Evolutionary conservation across 2,797 vertebrate genomes (phyloP).

Genomic region (Sebastes minor): DNA sequence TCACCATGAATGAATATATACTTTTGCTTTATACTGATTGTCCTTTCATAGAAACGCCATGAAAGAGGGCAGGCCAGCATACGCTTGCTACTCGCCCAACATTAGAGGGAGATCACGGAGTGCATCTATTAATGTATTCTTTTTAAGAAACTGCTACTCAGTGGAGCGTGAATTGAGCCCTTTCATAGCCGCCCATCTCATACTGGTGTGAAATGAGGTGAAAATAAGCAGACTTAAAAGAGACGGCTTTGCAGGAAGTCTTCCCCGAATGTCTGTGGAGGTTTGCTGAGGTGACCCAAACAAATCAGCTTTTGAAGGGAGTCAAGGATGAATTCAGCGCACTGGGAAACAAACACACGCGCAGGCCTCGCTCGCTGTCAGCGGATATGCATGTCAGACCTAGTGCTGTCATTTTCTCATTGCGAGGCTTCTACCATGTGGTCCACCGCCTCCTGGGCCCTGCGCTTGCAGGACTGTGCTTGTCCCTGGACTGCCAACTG

Average conservation of each 20-base stretch:
- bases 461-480: slow-evolving; percentile 20
- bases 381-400: slow-evolving; percentile 62
- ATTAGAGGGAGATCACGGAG: slow-evolving; percentile 58
- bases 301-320: slow-evolving; percentile 79
- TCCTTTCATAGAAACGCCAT: slow-evolving; percentile 33
- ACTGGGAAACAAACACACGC: slow-evolving; percentile 61
- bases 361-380: slow-evolving; percentile 51
- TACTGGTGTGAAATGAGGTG: slow-evolving; percentile 81
- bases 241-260: slow-evolving; percentile 71
- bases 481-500: slow-evolving; percentile 40
- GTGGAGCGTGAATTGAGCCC: slow-evolving; percentile 73
- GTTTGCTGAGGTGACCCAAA: slow-evolving; percentile 77
- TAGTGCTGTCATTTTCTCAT: slow-evolving; percentile 47
- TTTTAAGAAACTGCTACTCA: slow-evolving; percentile 66
- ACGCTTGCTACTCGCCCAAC: slow-evolving; percentile 45
- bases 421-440: slow-evolving; percentile 40
- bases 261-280: slow-evolving; percentile 57
- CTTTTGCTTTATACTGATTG: slow-evolving; percentile 51
- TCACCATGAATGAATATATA: slow-evolving; percentile 68
- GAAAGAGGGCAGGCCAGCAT: slow-evolving; percentile 49
- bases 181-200: slow-evolving; percentile 74
- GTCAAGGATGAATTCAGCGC: slow-evolving; percentile 69
- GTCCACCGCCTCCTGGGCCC: slow-evolving; percentile 39
- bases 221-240: slow-evolving; percentile 77
- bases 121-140: slow-evolving; percentile 79